Evolutionary conservation across 2,888 invertebrate species (phyloP), one percentile per base, ranked within the genome.

Genomic region (Caenorhabditis wallacei): DNA sequence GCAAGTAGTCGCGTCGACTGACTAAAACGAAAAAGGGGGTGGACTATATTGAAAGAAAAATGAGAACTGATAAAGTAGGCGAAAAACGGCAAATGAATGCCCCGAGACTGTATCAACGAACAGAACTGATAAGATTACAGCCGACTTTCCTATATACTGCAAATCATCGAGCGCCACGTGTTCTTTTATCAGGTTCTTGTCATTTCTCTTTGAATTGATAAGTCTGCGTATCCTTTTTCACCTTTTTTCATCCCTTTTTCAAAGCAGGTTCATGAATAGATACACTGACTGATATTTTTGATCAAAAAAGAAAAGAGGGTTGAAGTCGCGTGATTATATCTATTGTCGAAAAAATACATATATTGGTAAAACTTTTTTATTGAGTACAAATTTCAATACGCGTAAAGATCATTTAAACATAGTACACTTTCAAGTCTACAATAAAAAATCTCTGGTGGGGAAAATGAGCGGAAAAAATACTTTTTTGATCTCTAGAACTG

Each of bases 101-200:
- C n/a, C n/a, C 70, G 53, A 66, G 76, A 69, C 68, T 35, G 78
- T 78, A 78, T 78, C 78, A 63, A 69, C 78, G 78, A 78, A 78
- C 78, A 78, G 63, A 69, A 78, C 78, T 78, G 78, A 78, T 78
- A 78, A 78, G 78, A 78, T 78, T 78, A 63, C 43, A 69, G 61
- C 54, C 63, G 43, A 63, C 69, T 69, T 57, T 54, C 69, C 46
- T 48, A 26, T 68, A 66, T 68, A 51, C 54, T 53, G 53, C 53
- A 51, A 69, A 63, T 54, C 63, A 63, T 48, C 0, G 16, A 61
- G 53, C 46, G 59, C 78, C 78, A 78, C 78, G 78, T 78, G 78
- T 69, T 78, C 69, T 43, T 18, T 75, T 66, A 68, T 76, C 66
- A 40, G 37, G 69, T 69, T 69, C 18, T 78, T 57, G 53, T 66